Base-by-base conservation (phyloP, 2,113 vertebrate species). In the Poicephalus meyeri region DNA sequence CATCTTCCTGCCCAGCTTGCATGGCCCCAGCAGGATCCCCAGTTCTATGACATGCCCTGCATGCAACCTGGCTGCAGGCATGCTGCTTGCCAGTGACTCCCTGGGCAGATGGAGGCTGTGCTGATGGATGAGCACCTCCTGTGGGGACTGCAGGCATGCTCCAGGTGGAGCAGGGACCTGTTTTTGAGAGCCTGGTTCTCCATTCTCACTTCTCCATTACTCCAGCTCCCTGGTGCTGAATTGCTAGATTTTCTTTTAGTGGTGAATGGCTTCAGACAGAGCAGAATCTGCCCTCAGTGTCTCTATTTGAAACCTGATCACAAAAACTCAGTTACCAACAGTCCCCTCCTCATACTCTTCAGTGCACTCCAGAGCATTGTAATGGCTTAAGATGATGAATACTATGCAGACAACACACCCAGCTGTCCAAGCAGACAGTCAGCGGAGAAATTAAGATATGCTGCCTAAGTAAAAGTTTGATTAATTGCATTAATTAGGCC, bases 401-500 rank as follows among this genome's bases (percentile, higher is more conserved):
- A 93, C 91, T 86, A 28, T 92, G 94, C 92, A 95, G 95, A 82
- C 84, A 92, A 95, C 92, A 92, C 89, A 89, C 88, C 90, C 96
- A 94, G 93, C 92, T 97, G 96, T 96, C 95, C 95, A 88, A 77
- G 91, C 91, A 97, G 90, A 92, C 91, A 91, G 80, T 89, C 90
- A 88, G 86, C 0, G 0, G 58, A 95, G 95, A 96, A 95, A 93
- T 93, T 93, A 96, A 97, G 96, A 96, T 92, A 96, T 93, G 94
- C 92, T 96, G 95, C 93, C 91, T 92, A 96, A 95, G 96, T 88
- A 97, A 96, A 96, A 97, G 95, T 97, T 96, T 98, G 97, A 98
- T 98, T 97, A 98, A 98, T 97, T 94, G 95, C 92, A 97, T 98
- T 98, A 98, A 98, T 98, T 98, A 98, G 96, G 89, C 96, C 96